Evolutionary conservation across 2,797 vertebrate species (phyloP).

Genomic region (Petrocephalus schoutedeni): DNA sequence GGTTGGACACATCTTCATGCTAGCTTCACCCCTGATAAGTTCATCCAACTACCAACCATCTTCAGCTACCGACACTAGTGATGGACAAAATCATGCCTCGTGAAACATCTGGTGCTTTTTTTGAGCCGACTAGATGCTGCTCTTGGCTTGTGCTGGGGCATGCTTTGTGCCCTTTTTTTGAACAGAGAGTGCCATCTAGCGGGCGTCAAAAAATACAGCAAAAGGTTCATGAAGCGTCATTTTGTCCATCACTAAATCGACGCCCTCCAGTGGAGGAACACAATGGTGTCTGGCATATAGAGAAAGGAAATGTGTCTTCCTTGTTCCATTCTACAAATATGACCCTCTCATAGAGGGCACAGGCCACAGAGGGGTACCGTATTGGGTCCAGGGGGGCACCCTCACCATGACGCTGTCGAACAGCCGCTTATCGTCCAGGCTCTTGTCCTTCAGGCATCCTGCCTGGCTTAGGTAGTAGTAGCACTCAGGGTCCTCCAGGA

Average conservation of each 20-base stretch:
- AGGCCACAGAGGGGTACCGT: not conserved
- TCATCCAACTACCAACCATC: too few species aligned
- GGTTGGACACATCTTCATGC: not conserved
- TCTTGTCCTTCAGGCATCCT: conserved; percentile 71
- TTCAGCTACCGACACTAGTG: not conserved
- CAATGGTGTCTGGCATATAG: not conserved
- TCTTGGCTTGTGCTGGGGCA: not conserved
- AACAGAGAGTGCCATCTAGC: not conserved
- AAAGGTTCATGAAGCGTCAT: not conserved
- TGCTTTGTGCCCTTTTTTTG: not conserved
- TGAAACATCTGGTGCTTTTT: not conserved
- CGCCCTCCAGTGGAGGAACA: not conserved
- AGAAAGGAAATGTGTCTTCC: not conserved
- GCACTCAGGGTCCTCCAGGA: conserved; percentile 69
- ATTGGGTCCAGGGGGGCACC: not conserved
- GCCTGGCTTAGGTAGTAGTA: conserved; percentile 81
- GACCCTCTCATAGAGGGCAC: not conserved
- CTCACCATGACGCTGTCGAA: conserved; percentile 83
- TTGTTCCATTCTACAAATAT: not conserved
- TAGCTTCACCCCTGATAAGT: not conserved
- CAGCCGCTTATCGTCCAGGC: conserved; percentile 73
- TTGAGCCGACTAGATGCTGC: not conserved
- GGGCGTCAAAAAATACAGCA: not conserved
- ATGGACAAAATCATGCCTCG: not conserved
- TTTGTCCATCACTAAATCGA: not conserved